A percentile compares a stretch with the other conserved stretches of the same genome.
phyloP scores from a whole-genome alignment of 2,888 invertebrate genomes.

The Lasioglossum leucozonium region DNA sequence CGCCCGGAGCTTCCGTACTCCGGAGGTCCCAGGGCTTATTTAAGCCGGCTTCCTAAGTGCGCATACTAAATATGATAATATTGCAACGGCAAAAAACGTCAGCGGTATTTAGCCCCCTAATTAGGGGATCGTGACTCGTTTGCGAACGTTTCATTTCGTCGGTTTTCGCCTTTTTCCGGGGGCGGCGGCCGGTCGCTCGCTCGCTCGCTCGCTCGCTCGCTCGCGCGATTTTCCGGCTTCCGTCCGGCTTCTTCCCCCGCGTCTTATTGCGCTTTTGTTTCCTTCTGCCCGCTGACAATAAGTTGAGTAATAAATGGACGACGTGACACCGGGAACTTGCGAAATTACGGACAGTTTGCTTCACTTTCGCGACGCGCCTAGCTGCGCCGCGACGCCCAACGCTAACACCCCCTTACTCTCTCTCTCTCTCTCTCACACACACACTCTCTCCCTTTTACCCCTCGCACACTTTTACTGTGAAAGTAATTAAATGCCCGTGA shows the following conservation, averaged over 20 bases:
- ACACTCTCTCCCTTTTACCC: not conserved
- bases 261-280: constrained; percentile 68
- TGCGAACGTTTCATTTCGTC: constrained; percentile 82
- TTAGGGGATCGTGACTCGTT: constrained; percentile 84
- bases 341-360: constrained; percentile 48
- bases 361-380: constrained; percentile 30
- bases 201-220: not conserved
- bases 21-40: constrained; percentile 81
- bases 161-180: constrained; percentile 66
- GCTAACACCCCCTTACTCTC: not conserved
- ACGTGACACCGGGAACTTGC: constrained; percentile 64
- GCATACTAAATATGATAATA: constrained; percentile 85
- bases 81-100: constrained; percentile 84
- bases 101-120: constrained; percentile 84
- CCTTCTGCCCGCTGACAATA: constrained; percentile 64
- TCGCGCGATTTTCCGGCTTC: constrained; percentile 32
- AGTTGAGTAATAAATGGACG: constrained; percentile 64
- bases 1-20: constrained; percentile 76
- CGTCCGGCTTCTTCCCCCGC: constrained; percentile 48
- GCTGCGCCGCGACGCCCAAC: constrained; percentile 8
- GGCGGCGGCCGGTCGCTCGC: constrained; percentile 21
- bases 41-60: constrained; percentile 83
- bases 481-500: constrained; percentile 51
- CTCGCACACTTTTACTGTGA: not conserved
- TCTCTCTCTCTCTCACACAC: not conserved